phyloP scores from a whole-genome alignment of 2,797 vertebrate species.

The Ambastaia sidthimunki region DNA sequence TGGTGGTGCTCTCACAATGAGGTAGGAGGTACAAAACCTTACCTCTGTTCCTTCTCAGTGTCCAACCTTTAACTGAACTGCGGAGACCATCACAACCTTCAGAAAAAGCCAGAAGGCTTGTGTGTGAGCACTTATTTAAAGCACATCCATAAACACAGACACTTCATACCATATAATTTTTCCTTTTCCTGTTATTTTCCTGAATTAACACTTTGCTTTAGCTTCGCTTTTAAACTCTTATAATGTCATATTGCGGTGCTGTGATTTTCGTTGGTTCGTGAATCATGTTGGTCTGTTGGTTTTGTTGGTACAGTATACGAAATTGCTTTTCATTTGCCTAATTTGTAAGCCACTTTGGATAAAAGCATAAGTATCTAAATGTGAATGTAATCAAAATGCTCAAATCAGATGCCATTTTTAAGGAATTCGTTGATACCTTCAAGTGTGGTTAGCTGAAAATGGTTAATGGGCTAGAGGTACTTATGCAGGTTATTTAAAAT shows the following conservation, averaged over 20 bases:
- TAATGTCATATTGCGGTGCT: background rate
- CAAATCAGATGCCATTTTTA: background rate
- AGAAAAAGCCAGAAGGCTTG: background rate
- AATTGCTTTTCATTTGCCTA: background rate
- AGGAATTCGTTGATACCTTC: background rate
- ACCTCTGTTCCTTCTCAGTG: too few species aligned
- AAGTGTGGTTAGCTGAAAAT: background rate
- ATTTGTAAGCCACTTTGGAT: background rate
- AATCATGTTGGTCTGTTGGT: too few species aligned
- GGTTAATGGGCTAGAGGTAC: background rate
- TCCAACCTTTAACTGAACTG: background rate
- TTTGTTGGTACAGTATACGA: background rate
- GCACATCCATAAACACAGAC: too few species aligned
- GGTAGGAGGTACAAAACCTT: background rate
- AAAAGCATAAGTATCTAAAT: slow-evolving; percentile 7
- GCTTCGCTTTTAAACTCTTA: too few species aligned
- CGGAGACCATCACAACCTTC: background rate
- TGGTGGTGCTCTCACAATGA: background rate
- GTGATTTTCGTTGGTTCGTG: background rate
- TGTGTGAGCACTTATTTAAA: background rate
- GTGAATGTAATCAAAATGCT: background rate
- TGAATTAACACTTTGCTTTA: too few species aligned
- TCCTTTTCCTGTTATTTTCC: too few species aligned
- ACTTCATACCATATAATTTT: too few species aligned
- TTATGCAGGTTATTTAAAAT: background rate